Conservation (phyloP, 35 echinoderm and acorn worm genomes). For the Ptychodera flava region DNA sequence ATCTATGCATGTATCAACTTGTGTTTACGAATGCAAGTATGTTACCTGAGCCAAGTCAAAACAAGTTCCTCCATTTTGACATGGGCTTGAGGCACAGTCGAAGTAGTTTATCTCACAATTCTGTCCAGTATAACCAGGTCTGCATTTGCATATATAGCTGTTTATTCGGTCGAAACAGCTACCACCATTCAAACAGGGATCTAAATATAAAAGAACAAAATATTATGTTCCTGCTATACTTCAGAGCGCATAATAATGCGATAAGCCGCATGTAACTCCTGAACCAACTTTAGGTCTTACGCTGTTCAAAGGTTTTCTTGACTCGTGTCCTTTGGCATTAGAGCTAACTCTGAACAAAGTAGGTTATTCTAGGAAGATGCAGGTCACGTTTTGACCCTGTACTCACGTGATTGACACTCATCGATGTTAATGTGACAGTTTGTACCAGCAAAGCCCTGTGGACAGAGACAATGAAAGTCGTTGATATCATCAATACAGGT, state of each 20-base stretch:
- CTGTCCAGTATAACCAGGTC: slow-evolving; percentile 46
- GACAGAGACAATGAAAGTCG: neutral
- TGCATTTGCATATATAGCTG: slow-evolving; percentile 35
- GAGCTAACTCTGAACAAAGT: neutral
- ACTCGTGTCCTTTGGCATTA: too few relatives aligned
- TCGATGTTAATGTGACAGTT: neutral
- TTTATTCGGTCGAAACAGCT: slow-evolving; percentile 27
- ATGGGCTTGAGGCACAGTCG: slow-evolving; percentile 51
- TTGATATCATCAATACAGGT: neutral
- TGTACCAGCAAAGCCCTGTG: neutral
- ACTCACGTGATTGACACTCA: neutral
- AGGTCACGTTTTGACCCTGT: neutral
- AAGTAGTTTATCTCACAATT: slow-evolving; percentile 62
- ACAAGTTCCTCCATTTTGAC: slow-evolving; percentile 50
- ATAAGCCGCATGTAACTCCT: too few relatives aligned
- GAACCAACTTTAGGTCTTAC: too few relatives aligned
- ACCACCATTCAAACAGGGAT: slow-evolving; percentile 14
- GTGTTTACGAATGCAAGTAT: neutral
- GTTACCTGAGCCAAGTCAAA: slow-evolving; percentile 33
- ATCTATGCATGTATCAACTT: neutral
- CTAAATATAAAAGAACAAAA: neutral
- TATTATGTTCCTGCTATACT: neutral
- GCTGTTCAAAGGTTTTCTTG: too few relatives aligned
- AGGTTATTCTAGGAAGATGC: neutral
- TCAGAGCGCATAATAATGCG: too few relatives aligned